These are phyloP conservation scores for Sphenopsis melanotis DNA, from an alignment of 2,797 vertebrate species.

Conservation along the genomic window DNA sequence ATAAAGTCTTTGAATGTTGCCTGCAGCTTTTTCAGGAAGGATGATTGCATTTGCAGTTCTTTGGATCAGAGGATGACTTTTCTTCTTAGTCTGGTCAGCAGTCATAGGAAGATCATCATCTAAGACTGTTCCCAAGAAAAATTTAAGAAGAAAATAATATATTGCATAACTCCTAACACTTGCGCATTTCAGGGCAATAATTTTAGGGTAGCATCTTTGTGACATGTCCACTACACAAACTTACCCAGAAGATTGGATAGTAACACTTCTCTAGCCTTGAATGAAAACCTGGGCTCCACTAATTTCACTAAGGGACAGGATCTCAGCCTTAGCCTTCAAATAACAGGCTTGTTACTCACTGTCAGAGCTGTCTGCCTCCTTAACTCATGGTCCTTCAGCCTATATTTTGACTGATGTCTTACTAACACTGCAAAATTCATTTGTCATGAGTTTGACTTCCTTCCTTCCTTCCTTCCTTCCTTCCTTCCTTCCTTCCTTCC, in stretches of 20 bases:
- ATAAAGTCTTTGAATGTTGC: not conserved
- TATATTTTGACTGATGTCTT: not conserved
- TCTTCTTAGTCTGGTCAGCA: not conserved
- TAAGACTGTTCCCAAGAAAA: not conserved
- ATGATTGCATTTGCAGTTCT: not conserved
- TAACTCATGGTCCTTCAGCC: not conserved
- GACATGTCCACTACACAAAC: fast-evolving
- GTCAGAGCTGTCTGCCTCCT: not conserved
- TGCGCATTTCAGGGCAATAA: not conserved
- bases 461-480: not conserved
- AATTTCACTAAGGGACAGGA: not conserved
- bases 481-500: not conserved
- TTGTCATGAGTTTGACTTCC: not conserved
- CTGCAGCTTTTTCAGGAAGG: not conserved
- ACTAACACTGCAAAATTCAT: not conserved
- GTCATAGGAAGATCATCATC: not conserved
- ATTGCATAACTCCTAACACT: not conserved
- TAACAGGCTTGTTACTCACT: not conserved
- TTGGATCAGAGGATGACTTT: not conserved
- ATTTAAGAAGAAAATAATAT: not conserved
- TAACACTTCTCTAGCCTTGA: not conserved
- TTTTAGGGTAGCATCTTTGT: not conserved
- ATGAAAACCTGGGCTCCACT: not conserved
- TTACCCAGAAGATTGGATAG: not conserved
- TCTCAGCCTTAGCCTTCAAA: not conserved